These are phyloP conservation scores for Bungarus multicinctus DNA, from an alignment of 2,113 vertebrate species.

Conservation along the genomic window DNA sequence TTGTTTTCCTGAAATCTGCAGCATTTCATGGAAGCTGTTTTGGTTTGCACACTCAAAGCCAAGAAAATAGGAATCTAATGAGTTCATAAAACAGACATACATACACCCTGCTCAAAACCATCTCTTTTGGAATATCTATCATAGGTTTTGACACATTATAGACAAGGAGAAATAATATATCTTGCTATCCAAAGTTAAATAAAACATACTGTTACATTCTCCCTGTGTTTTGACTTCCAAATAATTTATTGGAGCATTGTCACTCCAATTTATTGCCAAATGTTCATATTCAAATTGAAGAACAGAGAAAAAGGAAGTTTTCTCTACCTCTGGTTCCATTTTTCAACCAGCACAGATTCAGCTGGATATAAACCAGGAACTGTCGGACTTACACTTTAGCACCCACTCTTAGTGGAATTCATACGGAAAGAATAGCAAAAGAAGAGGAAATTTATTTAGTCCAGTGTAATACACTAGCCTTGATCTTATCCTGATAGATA, in stretches of 20 bases:
- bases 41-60: conserved; percentile 1
- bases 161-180: conserved; percentile 1
- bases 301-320: conserved; percentile 7
- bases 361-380: neutral
- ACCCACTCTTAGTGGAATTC: neutral
- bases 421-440: neutral
- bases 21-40: neutral
- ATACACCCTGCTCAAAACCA: conserved; percentile 24
- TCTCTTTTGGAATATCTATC: conserved; percentile 22
- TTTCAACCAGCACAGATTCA: conserved; percentile 16
- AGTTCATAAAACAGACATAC: conserved; percentile 1
- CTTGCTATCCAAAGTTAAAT: conserved; percentile 3
- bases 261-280: conserved; percentile 23
- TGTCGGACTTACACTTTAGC: neutral
- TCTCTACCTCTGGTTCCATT: conserved; percentile 26
- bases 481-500: neutral
- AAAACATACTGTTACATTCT: conserved; percentile 1
- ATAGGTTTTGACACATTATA: conserved; percentile 2
- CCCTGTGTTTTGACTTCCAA: neutral
- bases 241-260: conserved; percentile 16
- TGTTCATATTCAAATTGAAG: conserved; percentile 21
- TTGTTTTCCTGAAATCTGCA: neutral
- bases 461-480: neutral
- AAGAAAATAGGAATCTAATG: neutral
- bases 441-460: neutral